Base-by-base conservation (phyloP, 2,797 vertebrate genomes). In the Cynodonichthys magdalenae region DNA sequence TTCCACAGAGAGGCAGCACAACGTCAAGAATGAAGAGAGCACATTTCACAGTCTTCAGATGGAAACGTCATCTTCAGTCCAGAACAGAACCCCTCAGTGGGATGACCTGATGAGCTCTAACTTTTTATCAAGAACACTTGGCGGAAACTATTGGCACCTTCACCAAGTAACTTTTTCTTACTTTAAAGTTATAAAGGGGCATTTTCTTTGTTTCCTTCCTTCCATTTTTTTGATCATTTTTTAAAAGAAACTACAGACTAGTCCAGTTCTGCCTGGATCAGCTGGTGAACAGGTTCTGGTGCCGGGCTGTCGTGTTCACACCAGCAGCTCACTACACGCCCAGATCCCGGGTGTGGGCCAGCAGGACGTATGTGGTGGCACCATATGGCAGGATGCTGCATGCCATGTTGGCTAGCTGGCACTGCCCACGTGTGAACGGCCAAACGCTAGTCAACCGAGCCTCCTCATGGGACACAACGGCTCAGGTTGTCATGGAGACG, bases 381-480 rank as follows among this genome's bases (percentile, higher is more conserved):
- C 94, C 94, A 94, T 95, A 94, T 94, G 94, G 93, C 92, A 90
- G 87, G 87, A 92, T 74, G 88, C 92, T 92, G 92, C 83, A 90
- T 92, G 92, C 93, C 92, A 92, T 93, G 93, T 90, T 92, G 92
- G 92, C 89, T 88, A 87, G 89, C 88, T 94, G 93, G 92, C 93
- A 93, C 82, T 80, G 85, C 80, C 84, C 78, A 86, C 68, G 86
- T 93, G 92, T 89, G 91, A 94, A 91, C 69, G 92, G 92, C 92
- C 92, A 94, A 92, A 93, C 91, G 91, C 93, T 94, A 90, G 91
- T 93, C 92, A 92, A 89, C 87, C 86, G 84, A 88, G 72, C 88
- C 80, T 79, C 71, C 92, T 92, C 93, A 76, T 86, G 93, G 92
- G 94, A 93, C 90, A 34, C 75, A 86, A 66, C 63, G 78, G 79